Conservation (phyloP, 2,888 invertebrate species). For the Drosophila demipolita region DNA sequence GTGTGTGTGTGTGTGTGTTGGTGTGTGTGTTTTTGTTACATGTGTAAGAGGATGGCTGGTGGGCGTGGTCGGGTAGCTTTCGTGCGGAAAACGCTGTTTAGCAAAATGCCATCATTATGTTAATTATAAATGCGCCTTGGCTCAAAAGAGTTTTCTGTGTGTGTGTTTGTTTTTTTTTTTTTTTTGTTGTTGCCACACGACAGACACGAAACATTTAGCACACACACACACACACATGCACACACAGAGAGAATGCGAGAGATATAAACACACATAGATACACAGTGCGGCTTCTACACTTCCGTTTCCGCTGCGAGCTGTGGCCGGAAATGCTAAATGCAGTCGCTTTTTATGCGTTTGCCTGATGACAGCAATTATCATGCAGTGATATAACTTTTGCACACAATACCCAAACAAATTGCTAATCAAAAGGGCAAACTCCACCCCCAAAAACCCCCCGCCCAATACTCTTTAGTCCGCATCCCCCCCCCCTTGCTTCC, state of each 20-base stretch:
- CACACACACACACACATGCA: constrained; percentile 19
- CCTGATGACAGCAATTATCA: constrained; percentile 77
- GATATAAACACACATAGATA: neutral
- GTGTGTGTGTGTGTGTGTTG: constrained; percentile 24
- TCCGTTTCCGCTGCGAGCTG: constrained; percentile 73
- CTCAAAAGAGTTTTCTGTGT: constrained; percentile 47
- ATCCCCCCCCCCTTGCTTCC: neutral
- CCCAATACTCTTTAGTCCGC: neutral
- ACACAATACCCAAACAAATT: constrained; percentile 56
- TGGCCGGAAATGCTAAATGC: constrained; percentile 76
- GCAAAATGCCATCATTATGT: constrained; percentile 81
- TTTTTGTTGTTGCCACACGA: constrained; percentile 24
- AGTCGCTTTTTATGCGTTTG: constrained; percentile 72
- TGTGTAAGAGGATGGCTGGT: constrained; percentile 37
- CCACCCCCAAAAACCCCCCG: neutral
- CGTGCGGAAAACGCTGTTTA: constrained; percentile 80
- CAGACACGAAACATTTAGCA: constrained; percentile 60
- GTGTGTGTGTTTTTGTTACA: constrained; percentile 64
- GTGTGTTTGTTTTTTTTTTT: neutral
- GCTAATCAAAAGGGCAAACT: constrained; percentile 65
- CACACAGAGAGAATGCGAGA: constrained; percentile 5
- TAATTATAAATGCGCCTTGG: constrained; percentile 76
- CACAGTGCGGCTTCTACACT: constrained; percentile 72
- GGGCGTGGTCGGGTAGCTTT: constrained; percentile 16
- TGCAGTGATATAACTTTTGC: constrained; percentile 69